Conservation (phyloP, 1,140 invertebrate genomes). For the Forficula auricularia region DNA sequence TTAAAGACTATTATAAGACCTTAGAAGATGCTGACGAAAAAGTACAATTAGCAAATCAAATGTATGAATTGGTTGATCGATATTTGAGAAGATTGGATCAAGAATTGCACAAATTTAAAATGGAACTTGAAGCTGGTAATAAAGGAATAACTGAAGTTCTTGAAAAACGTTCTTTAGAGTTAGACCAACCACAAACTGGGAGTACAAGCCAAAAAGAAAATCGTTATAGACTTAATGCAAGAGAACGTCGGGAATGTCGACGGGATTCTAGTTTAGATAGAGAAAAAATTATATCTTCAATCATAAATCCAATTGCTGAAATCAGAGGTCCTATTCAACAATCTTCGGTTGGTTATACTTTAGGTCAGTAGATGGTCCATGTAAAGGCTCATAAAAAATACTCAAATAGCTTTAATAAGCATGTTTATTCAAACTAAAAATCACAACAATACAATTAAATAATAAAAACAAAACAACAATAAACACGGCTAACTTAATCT, state of each 20-base stretch:
- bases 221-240: constrained; percentile 31
- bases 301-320: no score
- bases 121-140: constrained; percentile 95
- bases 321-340: no score
- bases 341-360: constrained; percentile 34
- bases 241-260: constrained; percentile 13
- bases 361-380: constrained; percentile 47
- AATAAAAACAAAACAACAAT: no score
- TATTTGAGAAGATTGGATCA: constrained; percentile 83
- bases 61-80: constrained; percentile 84
- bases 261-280: no score
- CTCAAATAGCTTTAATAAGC: no score
- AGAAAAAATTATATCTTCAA: no score
- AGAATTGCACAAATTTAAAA: constrained; percentile 93
- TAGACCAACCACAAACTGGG: constrained; percentile 41
- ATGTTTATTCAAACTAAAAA: no score
- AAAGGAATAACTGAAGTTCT: constrained; percentile 92
- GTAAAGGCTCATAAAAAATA: no score
- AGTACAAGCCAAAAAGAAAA: constrained; percentile 42
- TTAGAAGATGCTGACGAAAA: constrained; percentile 80
- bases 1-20: constrained; percentile 79
- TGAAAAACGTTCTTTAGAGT: constrained; percentile 72
- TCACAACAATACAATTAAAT: no score
- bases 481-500: no score
- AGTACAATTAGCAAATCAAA: constrained; percentile 75